Evolutionary conservation across 2,797 vertebrate genomes (phyloP), one percentile per base, ranked within the genome.

Genomic region (Kryptolebias ocellatus): DNA sequence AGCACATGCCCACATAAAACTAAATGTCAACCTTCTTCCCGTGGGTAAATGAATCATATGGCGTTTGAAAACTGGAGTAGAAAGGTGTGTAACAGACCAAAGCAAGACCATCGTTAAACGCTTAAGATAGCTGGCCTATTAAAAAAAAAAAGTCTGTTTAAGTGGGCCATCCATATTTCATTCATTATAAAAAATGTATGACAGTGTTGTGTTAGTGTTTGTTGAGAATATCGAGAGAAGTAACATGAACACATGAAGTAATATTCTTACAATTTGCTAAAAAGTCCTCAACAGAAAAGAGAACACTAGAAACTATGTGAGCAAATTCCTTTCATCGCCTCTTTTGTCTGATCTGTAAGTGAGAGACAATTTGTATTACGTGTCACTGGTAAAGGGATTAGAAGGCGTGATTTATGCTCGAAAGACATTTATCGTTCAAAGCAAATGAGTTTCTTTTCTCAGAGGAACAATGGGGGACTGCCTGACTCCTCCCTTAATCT

Each of bases 361-460:
- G 87, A 89, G 87, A 92, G 90, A 91, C 89, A 89, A 91, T 93
- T 92, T 91, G 89, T 89, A 92, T 92, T 93, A 90, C 63, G 86
- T 92, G 89, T 89, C 90, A 90, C 87, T 92, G 93, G 90, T 92
- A 87, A 90, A 93, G 74, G 90, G 93, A 93, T 94, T 93, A 93
- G 86, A 80, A 87, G 89, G 89, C 87, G 83, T 92, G 91, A 95
- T 94, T 93, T 92, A 94, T 91, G 90, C 88, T 91, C 72, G 75
- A 79, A 91, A 93, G 92, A 93, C 90, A 93, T 92, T 93, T 90
- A 92, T 94, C 91, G 88, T 92, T 93, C 90, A 88, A 92, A 92
- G 90, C 87, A 94, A 94, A 94, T 92, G 85, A 90, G 91, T 90
- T 94, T 92, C 91, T 91, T 92, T 91, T 93, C 92, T 91, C 90